Percentiles rank a stretch among this genome's conserved stretches.
phyloP scores from a whole-genome alignment of 1,140 invertebrate species.

The Glossosoma conforme region DNA sequence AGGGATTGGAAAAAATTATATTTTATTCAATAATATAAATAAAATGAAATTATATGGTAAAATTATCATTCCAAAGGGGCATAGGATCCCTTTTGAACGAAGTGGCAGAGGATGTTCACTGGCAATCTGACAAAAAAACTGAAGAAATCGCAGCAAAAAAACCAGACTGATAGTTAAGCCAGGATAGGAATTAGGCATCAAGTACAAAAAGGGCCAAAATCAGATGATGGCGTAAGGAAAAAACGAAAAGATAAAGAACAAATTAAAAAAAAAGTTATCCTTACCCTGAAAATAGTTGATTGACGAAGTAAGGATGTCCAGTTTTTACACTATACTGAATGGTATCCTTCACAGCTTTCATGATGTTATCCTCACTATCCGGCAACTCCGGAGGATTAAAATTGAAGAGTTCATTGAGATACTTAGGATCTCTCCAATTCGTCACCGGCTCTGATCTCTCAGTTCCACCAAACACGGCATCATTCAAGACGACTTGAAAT shows the following conservation, averaged over 20 bases:
- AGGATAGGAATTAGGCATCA: no score
- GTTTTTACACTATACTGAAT: conserved; percentile 83
- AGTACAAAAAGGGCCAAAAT: no score
- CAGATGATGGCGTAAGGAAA: background rate
- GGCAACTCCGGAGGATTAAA: conserved; percentile 56
- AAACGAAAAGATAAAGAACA: background rate
- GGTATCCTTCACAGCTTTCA: conserved; percentile 59
- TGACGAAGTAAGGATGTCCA: conserved; percentile 82
- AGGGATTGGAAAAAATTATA: no score
- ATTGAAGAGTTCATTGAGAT: conserved; percentile 60
- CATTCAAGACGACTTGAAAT: conserved; percentile 56
- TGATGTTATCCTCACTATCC: conserved; percentile 61
- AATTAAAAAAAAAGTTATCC: conserved; percentile 10
- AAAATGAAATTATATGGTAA: no score
- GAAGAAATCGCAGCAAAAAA: no score
- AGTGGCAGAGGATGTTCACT: no score
- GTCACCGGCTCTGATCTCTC: conserved; percentile 64
- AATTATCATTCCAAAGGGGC: no score
- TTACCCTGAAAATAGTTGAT: conserved; percentile 74
- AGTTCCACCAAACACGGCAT: conserved; percentile 70
- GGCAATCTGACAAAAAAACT: no score
- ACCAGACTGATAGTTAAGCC: no score
- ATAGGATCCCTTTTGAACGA: no score
- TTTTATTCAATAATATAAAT: no score
- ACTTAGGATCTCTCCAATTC: conserved; percentile 66